Percentiles rank a stretch among this genome's conserved stretches.
Evolutionary conservation across 2,113 vertebrate genomes (phyloP).

Genomic region (Gnathonemus echidnorhynchus): DNA sequence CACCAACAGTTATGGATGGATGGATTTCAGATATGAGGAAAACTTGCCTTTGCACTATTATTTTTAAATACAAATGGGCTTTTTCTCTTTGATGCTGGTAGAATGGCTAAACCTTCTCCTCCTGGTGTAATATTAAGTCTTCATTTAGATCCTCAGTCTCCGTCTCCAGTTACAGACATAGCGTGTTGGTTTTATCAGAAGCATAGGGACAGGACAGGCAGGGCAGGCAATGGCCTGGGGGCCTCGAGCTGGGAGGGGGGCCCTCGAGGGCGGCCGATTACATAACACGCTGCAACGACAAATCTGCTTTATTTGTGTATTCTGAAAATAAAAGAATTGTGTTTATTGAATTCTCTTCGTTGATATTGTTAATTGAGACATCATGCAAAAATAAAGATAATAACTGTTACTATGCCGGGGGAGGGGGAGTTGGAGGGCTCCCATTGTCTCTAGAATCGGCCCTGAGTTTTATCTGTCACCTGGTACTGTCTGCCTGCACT

Average conservation of each 20-base stretch:
- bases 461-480: slow-evolving; percentile 58
- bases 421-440: neutral
- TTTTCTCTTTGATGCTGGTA: neutral
- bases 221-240: neutral
- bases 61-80: neutral
- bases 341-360: neutral
- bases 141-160: slow-evolving; percentile 71
- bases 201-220: neutral
- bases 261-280: neutral
- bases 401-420: neutral
- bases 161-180: slow-evolving; percentile 57
- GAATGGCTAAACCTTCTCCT: slow-evolving; percentile 48
- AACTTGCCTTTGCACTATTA: neutral
- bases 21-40: neutral
- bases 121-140: slow-evolving; percentile 68
- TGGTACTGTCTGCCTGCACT: slow-evolving; percentile 59
- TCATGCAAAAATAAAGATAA: neutral
- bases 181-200: slow-evolving; percentile 48
- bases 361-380: neutral
- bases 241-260: neutral
- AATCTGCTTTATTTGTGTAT: neutral
- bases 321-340: neutral
- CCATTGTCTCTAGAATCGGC: neutral
- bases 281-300: neutral
- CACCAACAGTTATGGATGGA: neutral